Percentiles rank a stretch among this genome's conserved stretches.
Conservation (phyloP, 1,140 invertebrate species). For the Apis cerana region DNA sequence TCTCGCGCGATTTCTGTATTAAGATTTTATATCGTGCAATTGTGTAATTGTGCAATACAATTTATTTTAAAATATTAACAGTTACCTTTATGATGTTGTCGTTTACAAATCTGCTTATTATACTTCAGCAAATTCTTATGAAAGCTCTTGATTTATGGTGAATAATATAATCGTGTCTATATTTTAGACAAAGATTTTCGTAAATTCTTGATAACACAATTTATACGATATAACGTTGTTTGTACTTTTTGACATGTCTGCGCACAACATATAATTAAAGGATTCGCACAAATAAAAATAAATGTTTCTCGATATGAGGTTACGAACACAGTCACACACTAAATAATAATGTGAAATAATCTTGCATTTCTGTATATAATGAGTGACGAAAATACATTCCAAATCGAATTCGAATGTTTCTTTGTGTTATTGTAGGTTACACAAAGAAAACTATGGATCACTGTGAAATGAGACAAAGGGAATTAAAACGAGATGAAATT, state of each 20-base stretch:
- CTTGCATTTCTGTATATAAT: background rate
- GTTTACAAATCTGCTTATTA: background rate
- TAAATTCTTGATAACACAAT: constrained; percentile 3
- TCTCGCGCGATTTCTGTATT: background rate
- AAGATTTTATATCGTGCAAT: background rate
- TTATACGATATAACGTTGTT: background rate
- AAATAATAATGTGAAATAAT: background rate
- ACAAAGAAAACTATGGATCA: background rate
- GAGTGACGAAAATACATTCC: background rate
- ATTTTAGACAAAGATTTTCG: background rate
- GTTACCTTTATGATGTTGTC: constrained; percentile 5
- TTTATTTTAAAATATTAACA: constrained; percentile 9
- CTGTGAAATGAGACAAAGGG: background rate
- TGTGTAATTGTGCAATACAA: background rate
- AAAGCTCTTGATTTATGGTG: background rate
- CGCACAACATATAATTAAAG: background rate
- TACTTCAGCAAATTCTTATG: background rate
- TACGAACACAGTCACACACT: constrained; percentile 9
- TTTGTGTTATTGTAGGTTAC: background rate
- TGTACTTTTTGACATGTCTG: constrained; percentile 2
- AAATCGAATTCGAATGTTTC: background rate
- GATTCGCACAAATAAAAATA: background rate
- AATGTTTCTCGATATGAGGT: background rate
- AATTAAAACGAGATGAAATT: background rate
- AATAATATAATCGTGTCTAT: background rate